Conservation (phyloP, 1,140 invertebrate genomes). For the Heliothis subflexa region DNA sequence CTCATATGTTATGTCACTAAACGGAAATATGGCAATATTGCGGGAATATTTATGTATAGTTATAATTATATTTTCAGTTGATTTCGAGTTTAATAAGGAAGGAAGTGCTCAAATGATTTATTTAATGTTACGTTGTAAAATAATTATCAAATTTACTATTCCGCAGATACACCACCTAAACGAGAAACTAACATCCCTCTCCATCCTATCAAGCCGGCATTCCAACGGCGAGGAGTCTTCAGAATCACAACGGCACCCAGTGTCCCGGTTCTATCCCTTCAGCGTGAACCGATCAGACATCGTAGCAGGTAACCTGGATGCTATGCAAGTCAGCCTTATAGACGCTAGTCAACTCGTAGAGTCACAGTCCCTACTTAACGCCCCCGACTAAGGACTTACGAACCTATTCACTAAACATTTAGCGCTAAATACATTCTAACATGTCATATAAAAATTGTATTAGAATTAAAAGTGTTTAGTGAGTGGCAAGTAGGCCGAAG, state of each 20-base stretch:
- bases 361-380: conserved; percentile 83
- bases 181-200: conserved; percentile 71
- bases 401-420: background rate
- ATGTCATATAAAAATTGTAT: no score
- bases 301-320: conserved; percentile 55
- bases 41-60: background rate
- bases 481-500: no score
- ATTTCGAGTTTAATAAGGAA: background rate
- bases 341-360: conserved; percentile 77
- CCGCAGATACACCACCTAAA: conserved; percentile 74
- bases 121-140: no score
- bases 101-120: no score
- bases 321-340: conserved; percentile 73
- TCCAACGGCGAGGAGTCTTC: conserved; percentile 59
- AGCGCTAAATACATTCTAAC: background rate
- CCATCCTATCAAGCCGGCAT: conserved; percentile 68
- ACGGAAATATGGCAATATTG: background rate
- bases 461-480: no score
- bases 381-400: conserved; percentile 73
- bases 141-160: background rate
- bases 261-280: conserved; percentile 82
- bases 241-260: conserved; percentile 50
- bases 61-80: background rate
- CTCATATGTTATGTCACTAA: background rate
- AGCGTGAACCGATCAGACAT: conserved; percentile 58